Evolutionary conservation across 1,140 invertebrate species (phyloP).

Genomic region (Dysdera silvatica): DNA sequence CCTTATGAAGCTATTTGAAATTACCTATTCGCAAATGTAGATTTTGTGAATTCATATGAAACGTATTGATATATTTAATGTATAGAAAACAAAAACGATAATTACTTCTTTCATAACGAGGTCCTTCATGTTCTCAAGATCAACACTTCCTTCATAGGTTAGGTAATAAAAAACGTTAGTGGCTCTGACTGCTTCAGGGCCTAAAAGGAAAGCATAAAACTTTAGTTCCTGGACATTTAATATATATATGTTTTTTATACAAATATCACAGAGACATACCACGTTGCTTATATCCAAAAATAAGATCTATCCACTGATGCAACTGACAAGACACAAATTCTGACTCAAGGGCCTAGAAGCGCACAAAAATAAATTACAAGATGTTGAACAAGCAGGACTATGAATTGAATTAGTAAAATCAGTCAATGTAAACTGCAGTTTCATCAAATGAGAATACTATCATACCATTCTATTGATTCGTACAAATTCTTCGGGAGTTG

Average conservation of each 20-base stretch:
- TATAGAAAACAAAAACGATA: neutral
- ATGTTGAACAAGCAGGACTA: no score
- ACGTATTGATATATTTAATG: no score
- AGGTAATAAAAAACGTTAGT: constrained; percentile 99
- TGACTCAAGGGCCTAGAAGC: constrained; percentile 79
- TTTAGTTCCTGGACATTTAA: neutral
- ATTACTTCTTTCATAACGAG: constrained; percentile 72
- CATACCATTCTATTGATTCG: constrained; percentile 88
- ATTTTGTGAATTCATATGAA: no score
- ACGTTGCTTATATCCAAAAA: constrained; percentile 99
- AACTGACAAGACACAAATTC: constrained; percentile 99
- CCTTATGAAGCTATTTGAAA: no score
- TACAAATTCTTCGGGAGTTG: constrained; percentile 93
- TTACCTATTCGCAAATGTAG: no score
- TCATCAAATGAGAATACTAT: no score
- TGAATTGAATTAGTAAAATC: no score
- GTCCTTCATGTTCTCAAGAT: constrained; percentile 83
- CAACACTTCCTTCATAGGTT: constrained; percentile 95
- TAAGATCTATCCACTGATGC: constrained; percentile 99
- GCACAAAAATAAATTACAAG: no score
- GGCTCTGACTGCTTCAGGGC: constrained; percentile 90
- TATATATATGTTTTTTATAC: neutral
- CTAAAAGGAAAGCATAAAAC: constrained; percentile 44
- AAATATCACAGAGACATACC: constrained; percentile 52
- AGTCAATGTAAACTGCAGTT: no score